Conservation (phyloP, 2,888 invertebrate genomes). For the Polydrusus cervinus region DNA sequence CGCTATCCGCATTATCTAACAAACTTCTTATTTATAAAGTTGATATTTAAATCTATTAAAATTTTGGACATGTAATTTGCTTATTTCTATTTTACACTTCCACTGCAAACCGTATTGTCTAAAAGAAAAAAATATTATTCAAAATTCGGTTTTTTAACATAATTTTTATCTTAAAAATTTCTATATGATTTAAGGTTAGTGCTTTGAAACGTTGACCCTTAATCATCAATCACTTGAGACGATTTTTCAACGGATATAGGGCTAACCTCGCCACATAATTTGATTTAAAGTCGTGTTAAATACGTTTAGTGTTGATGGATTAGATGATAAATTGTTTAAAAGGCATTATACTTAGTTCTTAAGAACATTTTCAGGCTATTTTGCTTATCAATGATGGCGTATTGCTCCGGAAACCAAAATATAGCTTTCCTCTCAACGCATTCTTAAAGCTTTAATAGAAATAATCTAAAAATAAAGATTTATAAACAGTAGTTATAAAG, state of each 20-base stretch:
- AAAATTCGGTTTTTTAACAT: not conserved
- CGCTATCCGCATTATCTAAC: too few relatives aligned
- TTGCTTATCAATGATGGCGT: not conserved
- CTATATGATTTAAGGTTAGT: conserved; percentile 12
- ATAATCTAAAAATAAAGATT: too few relatives aligned
- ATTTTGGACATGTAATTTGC: too few relatives aligned
- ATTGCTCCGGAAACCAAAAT: not conserved
- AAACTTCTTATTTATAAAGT: too few relatives aligned
- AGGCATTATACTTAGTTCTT: not conserved
- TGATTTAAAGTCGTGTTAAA: conserved; percentile 20
- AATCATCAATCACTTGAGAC: conserved; percentile 11
- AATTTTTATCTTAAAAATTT: conserved; percentile 5
- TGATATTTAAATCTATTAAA: too few relatives aligned
- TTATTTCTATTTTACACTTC: too few relatives aligned
- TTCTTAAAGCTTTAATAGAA: too few relatives aligned
- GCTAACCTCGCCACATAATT: conserved; percentile 16
- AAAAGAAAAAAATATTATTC: not conserved
- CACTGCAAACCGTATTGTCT: too few relatives aligned
- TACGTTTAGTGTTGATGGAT: conserved; percentile 13
- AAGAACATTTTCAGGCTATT: not conserved
- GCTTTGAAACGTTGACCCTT: conserved; percentile 16
- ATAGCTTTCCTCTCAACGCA: too few relatives aligned
- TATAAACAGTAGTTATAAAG: too few relatives aligned
- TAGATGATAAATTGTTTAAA: conserved; percentile 4
- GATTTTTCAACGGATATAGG: conserved; percentile 14